Base-by-base conservation (phyloP, 2,797 vertebrate species). In the Dermochelys coriacea region DNA sequence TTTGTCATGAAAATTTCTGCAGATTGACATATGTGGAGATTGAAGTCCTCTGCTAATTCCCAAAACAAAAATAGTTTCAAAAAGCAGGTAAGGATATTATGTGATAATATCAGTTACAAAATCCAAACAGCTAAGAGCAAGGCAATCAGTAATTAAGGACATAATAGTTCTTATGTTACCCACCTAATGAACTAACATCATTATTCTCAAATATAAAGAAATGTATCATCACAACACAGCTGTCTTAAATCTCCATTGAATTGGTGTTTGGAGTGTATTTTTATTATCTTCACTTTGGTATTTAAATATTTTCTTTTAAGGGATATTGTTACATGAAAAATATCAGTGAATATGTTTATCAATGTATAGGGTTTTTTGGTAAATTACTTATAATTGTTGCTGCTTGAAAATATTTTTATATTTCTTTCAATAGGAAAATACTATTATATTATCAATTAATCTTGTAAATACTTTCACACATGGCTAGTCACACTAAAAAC, bases 381-480 rank as follows among this genome's bases (percentile, higher is more conserved):
- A 78, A 52, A 71, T n/a, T 74, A 37, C 34, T 47, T 8, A 77
- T 77, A 3, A 1, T 1, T 25, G 37, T 51, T 18, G 2, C 1
- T 5, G 11, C 61, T 2, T 12, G 27, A 55, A 59, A 64, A 80
- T 9, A 87, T 54, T 1, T 18, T 49, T 57, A 45, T 23, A 47
- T 3, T 11, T 18, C n/a, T 54, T 0, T 2, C 16, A 54, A 37
- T 51, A 75, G 52, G 54, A 37, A n/a, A 34, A 6, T 15, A 5
- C 75, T 23, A 59, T 0, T 0, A 59, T 25, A 2, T 0, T 7
- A 29, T 2, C 59, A 77, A 31, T 34, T 47, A 64, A 85, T 0
- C 6, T n/a, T 14, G 31, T 3, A 51, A 82, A 47, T 1, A 3
- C 0, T 41, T 74, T 41, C 23, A n/a, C 11, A 25, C 14, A 45